Evolutionary conservation across 2,888 invertebrate species (phyloP).

Genomic region (Odontocerum albicorne): DNA sequence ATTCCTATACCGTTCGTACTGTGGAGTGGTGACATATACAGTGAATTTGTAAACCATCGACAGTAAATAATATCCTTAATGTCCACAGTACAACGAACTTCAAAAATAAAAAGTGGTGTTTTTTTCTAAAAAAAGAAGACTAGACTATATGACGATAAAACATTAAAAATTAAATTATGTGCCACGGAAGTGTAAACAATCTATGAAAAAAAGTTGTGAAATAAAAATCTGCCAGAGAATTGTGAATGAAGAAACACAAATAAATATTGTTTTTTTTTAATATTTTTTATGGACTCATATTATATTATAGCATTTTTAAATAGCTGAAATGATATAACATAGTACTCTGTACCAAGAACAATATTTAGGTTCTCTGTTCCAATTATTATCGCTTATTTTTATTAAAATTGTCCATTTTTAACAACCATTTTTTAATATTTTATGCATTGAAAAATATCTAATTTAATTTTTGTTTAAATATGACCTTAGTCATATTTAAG

Average conservation of each 20-base stretch:
- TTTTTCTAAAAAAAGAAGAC: neutral
- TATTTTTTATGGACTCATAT: neutral
- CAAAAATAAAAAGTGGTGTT: neutral
- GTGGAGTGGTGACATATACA: conserved; percentile 21
- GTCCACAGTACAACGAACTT: conserved; percentile 1
- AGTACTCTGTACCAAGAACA: too few species aligned
- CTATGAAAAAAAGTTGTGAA: neutral
- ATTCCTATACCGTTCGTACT: conserved; percentile 56
- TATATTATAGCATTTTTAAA: too few species aligned
- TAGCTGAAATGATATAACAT: too few species aligned
- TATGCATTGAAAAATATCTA: too few species aligned
- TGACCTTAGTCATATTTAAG: too few species aligned
- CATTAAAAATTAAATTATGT: conserved; percentile 7
- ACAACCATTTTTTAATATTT: too few species aligned
- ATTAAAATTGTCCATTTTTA: too few species aligned
- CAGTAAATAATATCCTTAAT: too few species aligned
- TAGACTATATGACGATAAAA: neutral
- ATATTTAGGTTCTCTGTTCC: too few species aligned
- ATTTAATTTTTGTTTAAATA: too few species aligned
- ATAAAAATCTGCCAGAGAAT: conserved; percentile 4
- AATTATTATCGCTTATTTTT: too few species aligned
- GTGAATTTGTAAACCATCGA: conserved; percentile 5
- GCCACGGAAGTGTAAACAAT: conserved; percentile 17
- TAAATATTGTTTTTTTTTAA: neutral
- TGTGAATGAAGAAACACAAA: neutral